Base-by-base conservation (phyloP, 1,140 invertebrate genomes). In the Ooceraea biroi region DNA sequence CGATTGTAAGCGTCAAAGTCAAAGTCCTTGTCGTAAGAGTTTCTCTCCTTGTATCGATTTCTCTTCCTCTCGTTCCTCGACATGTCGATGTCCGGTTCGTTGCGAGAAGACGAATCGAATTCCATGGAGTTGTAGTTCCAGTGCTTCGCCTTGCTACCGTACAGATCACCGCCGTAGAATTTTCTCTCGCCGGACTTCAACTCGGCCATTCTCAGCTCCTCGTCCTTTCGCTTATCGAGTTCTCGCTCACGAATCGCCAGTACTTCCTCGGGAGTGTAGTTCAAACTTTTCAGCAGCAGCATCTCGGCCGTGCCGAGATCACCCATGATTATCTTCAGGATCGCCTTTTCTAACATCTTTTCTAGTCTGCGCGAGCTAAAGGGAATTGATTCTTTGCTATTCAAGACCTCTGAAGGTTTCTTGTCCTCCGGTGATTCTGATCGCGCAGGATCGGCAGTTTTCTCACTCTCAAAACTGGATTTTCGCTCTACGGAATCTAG, bases 321-420 rank as follows among this genome's bases (percentile, higher is more conserved):
- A 5, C 94, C 93, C 4, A 90, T 92, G 27, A 94, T 94, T 41
- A 94, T 94, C 78, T 94, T 92, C 0, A 94, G 46, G 3, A 94
- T 93, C 0, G 93, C 94, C 60, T 94, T 93, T 52, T 93, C 90
- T 74, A 94, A 46, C 93, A 94, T 94, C 57, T 92, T 93, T 30
- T 94, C 91, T 19, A 94, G 66, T 57, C 91, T 90, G 25, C 86
- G 89, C 8, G 90, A 82, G 46, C 90, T 94, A 68, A 92, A 89
- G 12, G 91, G 90, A 14, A 89, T 52, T 14, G 63, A 48, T 30
- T 46, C 71, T 41, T 89, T 85, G 0, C 83, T 72, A 0, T 89
- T 71, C 0, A 89, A 87, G 3, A 69, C 68, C 11, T 85, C 61
- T 3, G 55, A 17, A 14, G 27, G 76, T 27, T 48, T 66, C 17